Evolutionary conservation across 2,113 vertebrate genomes (phyloP).

Genomic region (Atrichornis clamosus): DNA sequence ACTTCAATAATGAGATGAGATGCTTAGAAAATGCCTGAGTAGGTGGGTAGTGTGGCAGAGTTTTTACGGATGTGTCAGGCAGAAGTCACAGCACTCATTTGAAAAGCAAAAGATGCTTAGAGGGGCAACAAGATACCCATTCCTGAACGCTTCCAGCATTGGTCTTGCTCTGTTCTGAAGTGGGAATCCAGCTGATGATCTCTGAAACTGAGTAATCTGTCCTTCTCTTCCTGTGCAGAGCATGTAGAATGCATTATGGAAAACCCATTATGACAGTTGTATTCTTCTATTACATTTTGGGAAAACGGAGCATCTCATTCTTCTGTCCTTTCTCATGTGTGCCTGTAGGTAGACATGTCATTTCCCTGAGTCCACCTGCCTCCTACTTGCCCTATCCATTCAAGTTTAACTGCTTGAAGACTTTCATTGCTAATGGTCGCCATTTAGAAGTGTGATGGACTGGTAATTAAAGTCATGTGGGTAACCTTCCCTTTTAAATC

Average conservation of each 20-base stretch:
- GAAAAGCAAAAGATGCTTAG: not conserved
- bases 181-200: not conserved
- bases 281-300: constrained; percentile 9
- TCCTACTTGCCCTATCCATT: not conserved
- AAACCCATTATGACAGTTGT: not conserved
- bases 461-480: not conserved
- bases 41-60: not conserved
- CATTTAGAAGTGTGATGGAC: constrained; percentile 6
- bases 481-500: not conserved
- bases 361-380: constrained; percentile 2
- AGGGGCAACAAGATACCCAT: accelerated
- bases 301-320: not conserved
- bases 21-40: not conserved
- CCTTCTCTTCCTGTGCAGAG: not conserved
- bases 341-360: not conserved
- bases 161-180: not conserved
- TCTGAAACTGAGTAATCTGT: not conserved
- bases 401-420: constrained; percentile 2
- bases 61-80: not conserved
- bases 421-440: not conserved
- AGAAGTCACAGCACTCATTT: not conserved
- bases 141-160: not conserved
- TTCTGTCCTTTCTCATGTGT: constrained; percentile 2
- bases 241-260: not conserved
- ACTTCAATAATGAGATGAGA: not conserved